These are phyloP conservation scores for Orius laevigatus DNA, from an alignment of 1,140 invertebrate species.

Conservation along the genomic window DNA sequence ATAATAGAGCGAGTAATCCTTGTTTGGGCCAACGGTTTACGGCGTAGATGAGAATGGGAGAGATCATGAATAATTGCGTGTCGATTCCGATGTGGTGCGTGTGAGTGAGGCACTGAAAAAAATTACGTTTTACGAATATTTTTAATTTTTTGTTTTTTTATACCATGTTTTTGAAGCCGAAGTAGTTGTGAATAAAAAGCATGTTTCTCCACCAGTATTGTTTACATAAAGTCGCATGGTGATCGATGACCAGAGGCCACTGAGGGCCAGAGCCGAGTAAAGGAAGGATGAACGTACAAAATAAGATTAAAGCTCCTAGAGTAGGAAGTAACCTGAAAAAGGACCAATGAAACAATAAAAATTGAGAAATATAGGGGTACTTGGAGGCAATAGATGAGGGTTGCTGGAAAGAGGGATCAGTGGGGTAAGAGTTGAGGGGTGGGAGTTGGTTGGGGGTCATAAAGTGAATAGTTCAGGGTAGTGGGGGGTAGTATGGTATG, in stretches of 20 bases:
- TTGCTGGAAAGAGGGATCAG: no score
- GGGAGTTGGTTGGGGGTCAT: no score
- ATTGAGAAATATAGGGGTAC: no score
- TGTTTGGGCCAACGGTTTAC: constrained; percentile 44
- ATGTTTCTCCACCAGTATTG: constrained; percentile 51
- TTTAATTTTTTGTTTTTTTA: constrained; percentile 2
- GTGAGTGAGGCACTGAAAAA: constrained; percentile 44
- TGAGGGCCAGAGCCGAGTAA: constrained; percentile 39
- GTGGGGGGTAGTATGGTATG: no score
- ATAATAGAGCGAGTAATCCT: constrained; percentile 33
- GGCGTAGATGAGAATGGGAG: constrained; percentile 45
- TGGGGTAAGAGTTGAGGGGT: no score
- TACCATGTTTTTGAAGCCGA: constrained; percentile 54
- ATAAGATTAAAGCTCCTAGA: constrained; percentile 39
- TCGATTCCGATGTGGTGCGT: constrained; percentile 62
- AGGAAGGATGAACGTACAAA: constrained; percentile 44
- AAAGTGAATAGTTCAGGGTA: no score
- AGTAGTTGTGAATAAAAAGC: constrained; percentile 52
- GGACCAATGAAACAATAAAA: constrained; percentile 8
- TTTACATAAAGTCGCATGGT: constrained; percentile 41
- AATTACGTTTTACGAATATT: constrained; percentile 9
- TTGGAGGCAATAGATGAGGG: no score
- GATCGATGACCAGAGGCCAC: constrained; percentile 41
- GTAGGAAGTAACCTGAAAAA: constrained; percentile 37
- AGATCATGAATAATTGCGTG: constrained; percentile 56